phyloP scores from a whole-genome alignment of 1,140 invertebrate species.

The Apis dorsata region DNA sequence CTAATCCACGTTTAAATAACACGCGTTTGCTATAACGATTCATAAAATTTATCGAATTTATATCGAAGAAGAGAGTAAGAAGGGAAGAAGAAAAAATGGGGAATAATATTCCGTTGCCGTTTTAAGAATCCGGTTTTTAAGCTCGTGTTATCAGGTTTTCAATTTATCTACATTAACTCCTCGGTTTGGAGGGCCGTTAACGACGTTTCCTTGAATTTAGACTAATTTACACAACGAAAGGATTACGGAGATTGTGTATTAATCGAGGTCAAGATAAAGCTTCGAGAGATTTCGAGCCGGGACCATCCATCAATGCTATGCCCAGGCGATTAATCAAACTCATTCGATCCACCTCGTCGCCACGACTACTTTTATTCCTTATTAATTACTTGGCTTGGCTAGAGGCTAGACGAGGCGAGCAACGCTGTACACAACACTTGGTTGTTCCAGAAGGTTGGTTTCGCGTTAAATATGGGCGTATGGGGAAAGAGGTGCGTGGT shows the following conservation, averaged over 20 bases:
- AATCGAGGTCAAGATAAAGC: conserved; percentile 26
- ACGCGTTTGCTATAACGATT: too few relatives aligned
- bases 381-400: conserved; percentile 49
- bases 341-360: conserved; percentile 39
- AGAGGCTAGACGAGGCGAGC: neutral
- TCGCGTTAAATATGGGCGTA: conserved; percentile 34
- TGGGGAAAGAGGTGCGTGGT: conserved; percentile 45
- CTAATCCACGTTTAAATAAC: too few relatives aligned
- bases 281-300: conserved; percentile 13
- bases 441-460: conserved; percentile 29
- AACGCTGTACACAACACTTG: neutral
- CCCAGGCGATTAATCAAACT: conserved; percentile 47
- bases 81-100: neutral
- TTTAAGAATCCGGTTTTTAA: neutral
- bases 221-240: conserved; percentile 26
- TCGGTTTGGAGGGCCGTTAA: neutral
- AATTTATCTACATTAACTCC: conserved; percentile 27
- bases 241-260: conserved; percentile 6
- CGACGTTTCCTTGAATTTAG: conserved; percentile 1
- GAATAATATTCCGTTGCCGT: neutral
- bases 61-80: fast-evolving
- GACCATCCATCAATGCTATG: conserved; percentile 15
- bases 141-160: neutral
- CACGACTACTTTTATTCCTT: conserved; percentile 47
- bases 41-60: too few relatives aligned